Evolutionary conservation across 2,888 invertebrate species (phyloP), one percentile per base, ranked within the genome.

Genomic region (Drosophila mettleri): DNA sequence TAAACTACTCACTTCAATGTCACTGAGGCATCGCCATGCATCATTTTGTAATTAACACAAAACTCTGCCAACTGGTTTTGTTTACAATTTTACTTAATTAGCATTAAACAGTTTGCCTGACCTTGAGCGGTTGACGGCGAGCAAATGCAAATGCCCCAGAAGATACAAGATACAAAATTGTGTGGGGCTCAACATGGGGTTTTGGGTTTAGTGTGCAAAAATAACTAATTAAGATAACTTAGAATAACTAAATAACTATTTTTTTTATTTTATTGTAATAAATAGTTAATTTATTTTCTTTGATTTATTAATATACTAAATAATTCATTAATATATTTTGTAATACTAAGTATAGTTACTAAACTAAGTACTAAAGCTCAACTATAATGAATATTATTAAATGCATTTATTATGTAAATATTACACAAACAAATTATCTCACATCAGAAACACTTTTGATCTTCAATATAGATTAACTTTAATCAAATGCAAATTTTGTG

Each of bases 21-120:
- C 74, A 73, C 48, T 45, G 29, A 45, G 20, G 12, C 52, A 57
- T 45, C 33, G 60, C 36, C 51, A 55, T 75, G 46, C 71, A 55
- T 58, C 69, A 57, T 59, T 63, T 73, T 57, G 69, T 73, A 78
- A 75, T 74, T 74, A 77, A 59, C 57, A 43, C 57, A 43, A 72
- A 67, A 53, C 51, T 54, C 10, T 33, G 53, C 51, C 48, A 59
- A 68, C 78, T 63, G 34, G 54, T 68, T 74, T 77, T 77, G 60
- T 58, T 54, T 61, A 62, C 63, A 57, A 68, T 61, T 75, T 75
- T 62, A 69, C 36, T 58, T 75, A 79, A 78, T 78, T 76, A 75
- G 63, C 68, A 5, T 31, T 33, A 41, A 41, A 36, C 49, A 57
- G 34, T 27, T 48, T 27, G 55, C 54, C 27, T 46, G 78, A 57